Base-by-base conservation (phyloP, 2,888 invertebrate species). In the Lomographa bimaculata region DNA sequence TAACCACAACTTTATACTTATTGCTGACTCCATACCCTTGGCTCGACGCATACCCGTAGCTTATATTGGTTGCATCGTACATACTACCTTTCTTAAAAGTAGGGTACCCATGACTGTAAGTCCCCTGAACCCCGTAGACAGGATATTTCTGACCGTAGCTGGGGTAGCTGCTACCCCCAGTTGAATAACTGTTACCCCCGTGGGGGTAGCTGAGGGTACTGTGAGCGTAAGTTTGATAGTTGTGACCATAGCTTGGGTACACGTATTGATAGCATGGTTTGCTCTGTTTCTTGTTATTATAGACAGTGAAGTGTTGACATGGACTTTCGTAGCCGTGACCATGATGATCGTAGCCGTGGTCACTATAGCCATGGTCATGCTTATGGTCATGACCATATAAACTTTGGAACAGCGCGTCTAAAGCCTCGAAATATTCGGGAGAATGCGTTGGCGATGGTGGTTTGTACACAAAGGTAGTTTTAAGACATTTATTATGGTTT, bases 341-440 rank as follows among this genome's bases (percentile, higher is more conserved):
- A 7, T 44, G 24, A 1, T 11, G n/a, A 14, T 28, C 38, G 11
- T 45, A 42, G 1, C 44, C 24, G 5, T 39, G 30, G 2, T 23
- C 40, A 7, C 36, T 12, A 19, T 49, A 39, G 1, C 37, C 28
- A 33, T 7, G 20, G 5, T 59, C 57, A 33, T 51, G 18, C 11
- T 55, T 19, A 0, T 50, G 46, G 19, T 59, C 61, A 11, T 75
- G 65, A 0, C 67, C 71, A 17, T 74, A 72, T 1, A 83, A 8
- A 3, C 57, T 65, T 7, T 84, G 79, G 9, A 86, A 69, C 4
- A 87, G 29, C 0, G 75, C 72, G 17, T 86, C 84, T n/a, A 85
- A 58, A 0, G 86, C 86, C 23, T 80, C 79, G 30, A 86, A 87
- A 18, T 84, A 87, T 17, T 86, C 86, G 0, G 89, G 85, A 0